Percentiles rank a stretch among this genome's conserved stretches.
These are phyloP conservation scores for Lepidostoma basale DNA, from an alignment of 1,140 invertebrate genomes.

Conservation along the genomic window DNA sequence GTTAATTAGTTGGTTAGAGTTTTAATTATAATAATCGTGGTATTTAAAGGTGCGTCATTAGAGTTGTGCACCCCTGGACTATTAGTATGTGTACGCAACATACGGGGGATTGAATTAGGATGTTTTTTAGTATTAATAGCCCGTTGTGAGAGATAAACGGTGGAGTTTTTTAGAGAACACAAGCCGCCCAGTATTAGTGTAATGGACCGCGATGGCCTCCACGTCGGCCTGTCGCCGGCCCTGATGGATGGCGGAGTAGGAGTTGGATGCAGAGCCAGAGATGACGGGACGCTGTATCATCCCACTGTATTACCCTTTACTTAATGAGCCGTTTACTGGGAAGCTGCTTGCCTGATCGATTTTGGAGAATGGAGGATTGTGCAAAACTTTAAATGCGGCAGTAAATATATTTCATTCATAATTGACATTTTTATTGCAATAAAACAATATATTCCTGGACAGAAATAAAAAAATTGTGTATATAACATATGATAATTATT, in stretches of 20 bases:
- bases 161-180: conserved; percentile 20
- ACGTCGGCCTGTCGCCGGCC: conserved; percentile 20
- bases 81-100: conserved; percentile 1
- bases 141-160: conserved; percentile 28
- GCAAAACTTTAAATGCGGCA: too few relatives aligned
- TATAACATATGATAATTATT: too few relatives aligned
- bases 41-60: background rate
- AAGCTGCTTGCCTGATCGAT: too few relatives aligned
- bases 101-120: conserved; percentile 24
- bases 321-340: background rate
- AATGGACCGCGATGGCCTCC: conserved; percentile 21
- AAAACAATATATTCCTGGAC: too few relatives aligned
- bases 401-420: too few relatives aligned
- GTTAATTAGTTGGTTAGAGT: too few relatives aligned
- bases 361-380: too few relatives aligned
- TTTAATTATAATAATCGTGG: background rate
- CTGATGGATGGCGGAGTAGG: conserved; percentile 20
- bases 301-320: conserved; percentile 19
- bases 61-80: background rate
- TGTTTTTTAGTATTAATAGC: conserved; percentile 30
- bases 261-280: background rate
- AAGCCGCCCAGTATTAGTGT: conserved; percentile 20
- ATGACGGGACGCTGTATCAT: background rate
- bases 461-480: too few relatives aligned
- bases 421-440: too few relatives aligned